Base-by-base conservation (phyloP, 2,888 invertebrate species). In the Villa cingulata region DNA sequence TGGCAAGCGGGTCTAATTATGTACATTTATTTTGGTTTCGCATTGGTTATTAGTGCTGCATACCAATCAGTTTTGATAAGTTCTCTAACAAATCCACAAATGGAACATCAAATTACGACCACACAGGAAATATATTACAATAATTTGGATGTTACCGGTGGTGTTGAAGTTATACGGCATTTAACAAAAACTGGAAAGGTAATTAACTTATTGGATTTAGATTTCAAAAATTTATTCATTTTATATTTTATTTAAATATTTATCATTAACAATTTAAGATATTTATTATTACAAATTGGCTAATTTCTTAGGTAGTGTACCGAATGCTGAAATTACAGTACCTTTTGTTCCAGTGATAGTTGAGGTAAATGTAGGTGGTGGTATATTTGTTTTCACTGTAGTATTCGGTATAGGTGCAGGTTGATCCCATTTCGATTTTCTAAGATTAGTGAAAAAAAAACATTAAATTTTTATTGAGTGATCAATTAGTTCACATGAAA, bases 371-470 rank as follows among this genome's bases (percentile, higher is more conserved):
- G 86, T 80, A 36, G 83, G 80, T 60, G 81, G 82, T 10, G 86
- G 73, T 10, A 85, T 70, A 2, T 83, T 78, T 0, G 81, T 78
- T 59, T n/a, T 72, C 64, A 37, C 75, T 72, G 42, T 80, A 9
- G 49, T 39, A 27, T 32, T 32, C 10, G 39, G 36, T 6, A 43
- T 72, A 0, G 75, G 74, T 3, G 81, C 83, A 1, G 88, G 86
- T 64, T 89, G 89, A 70, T 91, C 90, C 91, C 91, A 91, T 66
- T 91, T 91, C 4, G 89, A 89, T 71, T 89, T 90, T 48, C 90
- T 67, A 46, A 15, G 55, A 54, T 45, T 34, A 7, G 14, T 4
- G 23, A 4, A 23, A 23, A 39, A 39, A 23, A 14, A 23, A 12
- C 7, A 14, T 19, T n/a, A 5, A n/a, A 43, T 7, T 10, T 29